Percentiles rank a stretch among this genome's conserved stretches.
phyloP scores from a whole-genome alignment of 2,888 invertebrate genomes.

The Patella caerulea region DNA sequence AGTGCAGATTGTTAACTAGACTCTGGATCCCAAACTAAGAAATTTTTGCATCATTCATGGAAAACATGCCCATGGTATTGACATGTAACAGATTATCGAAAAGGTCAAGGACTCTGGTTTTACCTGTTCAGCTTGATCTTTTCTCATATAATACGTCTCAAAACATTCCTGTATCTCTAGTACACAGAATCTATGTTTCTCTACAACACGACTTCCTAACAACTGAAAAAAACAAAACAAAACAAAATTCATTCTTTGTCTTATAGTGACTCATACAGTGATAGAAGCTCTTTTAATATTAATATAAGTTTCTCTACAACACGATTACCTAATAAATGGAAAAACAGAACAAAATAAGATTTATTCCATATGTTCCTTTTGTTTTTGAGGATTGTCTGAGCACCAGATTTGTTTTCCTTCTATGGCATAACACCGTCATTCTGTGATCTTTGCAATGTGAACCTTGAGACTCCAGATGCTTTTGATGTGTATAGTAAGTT shows the following conservation, averaged over 20 bases:
- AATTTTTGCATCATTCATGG: too few species aligned
- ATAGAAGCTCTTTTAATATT: too few species aligned
- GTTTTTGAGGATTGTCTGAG: not conserved
- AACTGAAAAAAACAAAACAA: conserved; percentile 47
- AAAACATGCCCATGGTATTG: too few species aligned
- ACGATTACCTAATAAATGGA: conserved; percentile 63
- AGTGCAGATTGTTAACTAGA: too few species aligned
- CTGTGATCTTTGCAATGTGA: too few species aligned
- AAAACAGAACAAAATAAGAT: not conserved
- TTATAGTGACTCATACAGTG: too few species aligned
- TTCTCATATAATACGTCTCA: conserved; percentile 93
- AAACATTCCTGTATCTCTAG: conserved; percentile 95
- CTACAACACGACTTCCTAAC: conserved; percentile 76
- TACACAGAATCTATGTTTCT: conserved; percentile 88
- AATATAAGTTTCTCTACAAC: conserved; percentile 88
- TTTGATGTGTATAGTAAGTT: not conserved
- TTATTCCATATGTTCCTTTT: not conserved
- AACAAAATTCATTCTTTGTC: not conserved
- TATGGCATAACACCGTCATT: too few species aligned
- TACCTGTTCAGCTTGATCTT: conserved; percentile 82
- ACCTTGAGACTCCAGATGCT: too few species aligned
- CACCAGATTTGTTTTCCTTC: too few species aligned
- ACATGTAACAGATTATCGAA: too few species aligned
- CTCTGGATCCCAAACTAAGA: too few species aligned
- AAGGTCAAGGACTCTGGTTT: too few species aligned